Percentiles rank a stretch among this genome's conserved stretches.
Evolutionary conservation across 2,113 vertebrate species (phyloP).

Genomic region (Brachypteracias leptosomus): DNA sequence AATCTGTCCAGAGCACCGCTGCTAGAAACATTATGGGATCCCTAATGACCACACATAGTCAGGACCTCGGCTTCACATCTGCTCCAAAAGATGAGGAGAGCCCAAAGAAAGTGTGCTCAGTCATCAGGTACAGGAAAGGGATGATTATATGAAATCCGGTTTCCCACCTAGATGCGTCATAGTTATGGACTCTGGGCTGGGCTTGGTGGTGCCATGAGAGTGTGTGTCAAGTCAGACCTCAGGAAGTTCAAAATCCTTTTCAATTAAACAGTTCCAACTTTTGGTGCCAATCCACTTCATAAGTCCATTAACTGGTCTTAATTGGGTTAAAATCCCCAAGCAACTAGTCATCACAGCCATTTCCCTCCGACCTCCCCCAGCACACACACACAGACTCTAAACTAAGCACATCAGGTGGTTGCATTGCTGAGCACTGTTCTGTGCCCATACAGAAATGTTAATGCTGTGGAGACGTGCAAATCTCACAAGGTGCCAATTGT

Average conservation of each 20-base stretch:
- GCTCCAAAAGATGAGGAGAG: not conserved
- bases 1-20: not conserved
- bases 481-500: not conserved
- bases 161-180: not conserved
- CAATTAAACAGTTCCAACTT: conserved; percentile 34
- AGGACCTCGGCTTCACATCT: not conserved
- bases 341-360: not conserved
- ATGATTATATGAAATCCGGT: not conserved
- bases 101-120: not conserved
- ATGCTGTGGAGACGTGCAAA: not conserved
- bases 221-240: not conserved
- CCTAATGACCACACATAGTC: not conserved
- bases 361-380: not conserved
- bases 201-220: not conserved
- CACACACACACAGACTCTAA: not conserved
- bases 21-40: not conserved
- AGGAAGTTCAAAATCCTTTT: not conserved
- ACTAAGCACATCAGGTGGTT: not conserved
- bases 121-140: not conserved
- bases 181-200: not conserved
- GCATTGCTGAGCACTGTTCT: not conserved
- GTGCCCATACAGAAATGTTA: not conserved
- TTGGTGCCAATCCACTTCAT: not conserved
- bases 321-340: conserved; percentile 38
- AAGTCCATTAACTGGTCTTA: conserved; percentile 36